Percentiles rank a stretch among this genome's conserved stretches.
Conservation (phyloP, 2,797 vertebrate genomes). For the Enteromius fasciolatus region DNA sequence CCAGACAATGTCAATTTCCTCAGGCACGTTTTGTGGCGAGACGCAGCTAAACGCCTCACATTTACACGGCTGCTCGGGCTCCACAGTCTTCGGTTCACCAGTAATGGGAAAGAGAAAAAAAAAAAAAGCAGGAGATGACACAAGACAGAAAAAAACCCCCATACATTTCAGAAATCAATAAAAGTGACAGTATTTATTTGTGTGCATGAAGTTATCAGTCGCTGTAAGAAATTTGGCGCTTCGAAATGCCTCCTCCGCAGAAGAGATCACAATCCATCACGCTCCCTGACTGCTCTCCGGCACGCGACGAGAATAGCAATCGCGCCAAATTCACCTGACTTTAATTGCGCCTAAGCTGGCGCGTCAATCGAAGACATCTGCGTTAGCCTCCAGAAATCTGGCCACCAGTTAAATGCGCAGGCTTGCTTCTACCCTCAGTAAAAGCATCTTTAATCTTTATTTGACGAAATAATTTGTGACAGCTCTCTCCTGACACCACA, state of each 20-base stretch:
- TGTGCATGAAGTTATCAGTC: constrained; percentile 84
- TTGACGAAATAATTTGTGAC: constrained; percentile 59
- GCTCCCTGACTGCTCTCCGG: constrained; percentile 62
- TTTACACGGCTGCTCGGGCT: constrained; percentile 51
- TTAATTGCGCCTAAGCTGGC: constrained; percentile 73
- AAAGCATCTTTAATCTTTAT: constrained; percentile 62
- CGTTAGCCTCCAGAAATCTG: constrained; percentile 44
- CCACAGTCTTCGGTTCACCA: constrained; percentile 41
- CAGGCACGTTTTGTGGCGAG: constrained; percentile 65
- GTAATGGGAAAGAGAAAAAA: constrained; percentile 50
- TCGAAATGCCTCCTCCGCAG: constrained; percentile 74
- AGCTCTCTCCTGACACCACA: constrained; percentile 52
- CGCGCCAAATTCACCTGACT: constrained; percentile 78
- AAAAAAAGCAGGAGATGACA: constrained; percentile 34
- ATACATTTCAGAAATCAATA: constrained; percentile 44
- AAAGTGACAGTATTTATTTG: constrained; percentile 78
- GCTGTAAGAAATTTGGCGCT: constrained; percentile 78
- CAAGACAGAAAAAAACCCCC: not conserved
- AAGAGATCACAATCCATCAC: constrained; percentile 81
- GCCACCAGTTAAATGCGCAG: constrained; percentile 47
- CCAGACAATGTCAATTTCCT: constrained; percentile 73
- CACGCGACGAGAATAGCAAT: constrained; percentile 79
- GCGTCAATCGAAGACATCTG: constrained; percentile 68
- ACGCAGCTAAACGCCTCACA: constrained; percentile 54
- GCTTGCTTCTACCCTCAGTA: constrained; percentile 46